Evolutionary conservation across 1,140 invertebrate species (phyloP).

Genomic region (Pinna nobilis): DNA sequence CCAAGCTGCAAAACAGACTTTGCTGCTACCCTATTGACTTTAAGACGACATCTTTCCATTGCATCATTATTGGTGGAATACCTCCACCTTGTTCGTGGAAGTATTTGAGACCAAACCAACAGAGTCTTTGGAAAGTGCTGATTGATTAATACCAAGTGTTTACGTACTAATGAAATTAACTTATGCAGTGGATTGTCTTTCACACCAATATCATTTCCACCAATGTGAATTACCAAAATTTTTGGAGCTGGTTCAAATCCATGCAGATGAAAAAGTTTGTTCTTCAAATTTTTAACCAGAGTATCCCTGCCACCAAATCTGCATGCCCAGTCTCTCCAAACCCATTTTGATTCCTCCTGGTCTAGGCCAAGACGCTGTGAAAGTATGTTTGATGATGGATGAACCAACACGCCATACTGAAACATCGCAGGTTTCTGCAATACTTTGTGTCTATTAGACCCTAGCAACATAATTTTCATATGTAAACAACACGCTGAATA

Average conservation of each 20-base stretch:
- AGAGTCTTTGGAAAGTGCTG: background rate
- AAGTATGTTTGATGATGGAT: constrained; percentile 13
- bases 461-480: background rate
- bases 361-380: background rate
- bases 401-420: constrained; percentile 3
- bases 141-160: background rate
- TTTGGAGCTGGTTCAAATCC: background rate
- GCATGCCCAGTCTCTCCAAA: background rate
- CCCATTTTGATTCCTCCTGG: constrained; percentile 1
- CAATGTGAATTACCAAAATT: background rate
- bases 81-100: constrained; percentile 3
- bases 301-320: constrained; percentile 16
- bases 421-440: background rate
- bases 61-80: background rate
- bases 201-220: background rate
- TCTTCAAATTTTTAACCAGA: background rate
- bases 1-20: background rate
- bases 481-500: background rate
- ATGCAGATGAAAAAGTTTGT: background rate
- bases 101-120: background rate
- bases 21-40: background rate
- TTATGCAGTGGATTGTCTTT: background rate
- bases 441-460: background rate
- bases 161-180: background rate
- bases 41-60: constrained; percentile 4